Evolutionary conservation across 2,888 invertebrate genomes (phyloP).

Genomic region (Agrenia bidenticulata): DNA sequence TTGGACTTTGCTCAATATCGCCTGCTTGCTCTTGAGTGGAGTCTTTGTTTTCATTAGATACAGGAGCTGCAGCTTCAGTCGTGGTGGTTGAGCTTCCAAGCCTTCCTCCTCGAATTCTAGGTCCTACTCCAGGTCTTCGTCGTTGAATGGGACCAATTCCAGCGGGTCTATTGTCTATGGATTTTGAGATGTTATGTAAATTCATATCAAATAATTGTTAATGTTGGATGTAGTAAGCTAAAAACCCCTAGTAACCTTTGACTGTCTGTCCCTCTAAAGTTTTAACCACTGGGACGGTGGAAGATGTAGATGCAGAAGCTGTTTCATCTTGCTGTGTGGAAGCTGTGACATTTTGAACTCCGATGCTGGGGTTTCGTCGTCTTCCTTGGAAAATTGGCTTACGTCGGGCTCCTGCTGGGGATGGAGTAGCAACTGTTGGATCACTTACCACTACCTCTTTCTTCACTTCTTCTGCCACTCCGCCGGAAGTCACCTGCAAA

Average conservation of each 20-base stretch:
- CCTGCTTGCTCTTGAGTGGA: slow-evolving; percentile 21
- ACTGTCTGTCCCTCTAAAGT: slow-evolving; percentile 1
- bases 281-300: slow-evolving; percentile 14
- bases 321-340: slow-evolving; percentile 20
- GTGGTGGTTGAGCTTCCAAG: slow-evolving; percentile 35
- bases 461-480: neutral
- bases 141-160: slow-evolving; percentile 4
- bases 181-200: neutral
- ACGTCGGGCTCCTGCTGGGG: slow-evolving; percentile 4
- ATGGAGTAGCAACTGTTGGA: slow-evolving; percentile 4
- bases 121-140: slow-evolving; percentile 21
- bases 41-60: slow-evolving; percentile 22
- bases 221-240: too few relatives aligned
- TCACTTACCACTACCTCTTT: slow-evolving; percentile 5
- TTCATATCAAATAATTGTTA: slow-evolving; percentile 1
- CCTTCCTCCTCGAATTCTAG: slow-evolving; percentile 32
- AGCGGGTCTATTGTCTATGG: slow-evolving; percentile 20
- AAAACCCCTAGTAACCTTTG: neutral
- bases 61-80: slow-evolving; percentile 17
- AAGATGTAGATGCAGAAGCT: slow-evolving; percentile 1
- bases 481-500: neutral
- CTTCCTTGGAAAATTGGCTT: slow-evolving; percentile 28
- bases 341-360: slow-evolving; percentile 19
- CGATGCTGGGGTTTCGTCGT: slow-evolving; percentile 28
- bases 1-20: slow-evolving; percentile 35